A percentile compares a stretch with the other conserved stretches of the same genome.
Evolutionary conservation across 2,113 vertebrate genomes (phyloP).

Genomic region (Prunella himalayana): DNA sequence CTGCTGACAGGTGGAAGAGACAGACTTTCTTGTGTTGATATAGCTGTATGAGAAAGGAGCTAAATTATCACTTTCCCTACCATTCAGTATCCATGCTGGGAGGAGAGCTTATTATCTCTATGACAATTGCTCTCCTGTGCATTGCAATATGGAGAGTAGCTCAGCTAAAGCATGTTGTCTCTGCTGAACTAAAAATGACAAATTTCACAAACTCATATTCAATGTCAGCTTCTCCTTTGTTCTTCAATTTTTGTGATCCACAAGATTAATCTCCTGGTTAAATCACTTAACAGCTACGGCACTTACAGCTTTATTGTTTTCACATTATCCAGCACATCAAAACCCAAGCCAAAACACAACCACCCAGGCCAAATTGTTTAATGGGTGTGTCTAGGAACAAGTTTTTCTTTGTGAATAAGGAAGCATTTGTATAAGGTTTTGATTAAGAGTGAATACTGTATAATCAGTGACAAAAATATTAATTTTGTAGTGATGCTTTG

Average conservation of each 20-base stretch:
- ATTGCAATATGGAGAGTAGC: conserved; percentile 4
- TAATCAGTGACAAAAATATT: background rate
- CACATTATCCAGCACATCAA: background rate
- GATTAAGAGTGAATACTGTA: background rate
- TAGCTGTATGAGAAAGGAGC: conserved; percentile 9
- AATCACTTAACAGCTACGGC: background rate
- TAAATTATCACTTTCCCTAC: conserved; percentile 26
- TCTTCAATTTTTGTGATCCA: background rate
- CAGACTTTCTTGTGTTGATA: background rate
- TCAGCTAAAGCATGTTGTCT: conserved; percentile 10
- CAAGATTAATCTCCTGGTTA: conserved; percentile 34
- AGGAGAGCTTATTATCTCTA: conserved; percentile 21
- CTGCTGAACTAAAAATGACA: conserved; percentile 40
- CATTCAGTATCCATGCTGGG: background rate
- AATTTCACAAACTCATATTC: conserved; percentile 18
- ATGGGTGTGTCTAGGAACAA: background rate
- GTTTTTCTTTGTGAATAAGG: background rate
- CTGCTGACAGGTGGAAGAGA: background rate
- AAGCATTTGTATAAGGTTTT: background rate
- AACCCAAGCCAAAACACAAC: background rate
- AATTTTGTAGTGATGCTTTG: background rate
- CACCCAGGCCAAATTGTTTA: background rate
- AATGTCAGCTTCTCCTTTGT: conserved; percentile 32
- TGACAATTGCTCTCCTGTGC: conserved; percentile 42
- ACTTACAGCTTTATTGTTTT: conserved; percentile 31